Evolutionary conservation across 2,113 vertebrate genomes (phyloP).

Genomic region (Felis chaus): DNA sequence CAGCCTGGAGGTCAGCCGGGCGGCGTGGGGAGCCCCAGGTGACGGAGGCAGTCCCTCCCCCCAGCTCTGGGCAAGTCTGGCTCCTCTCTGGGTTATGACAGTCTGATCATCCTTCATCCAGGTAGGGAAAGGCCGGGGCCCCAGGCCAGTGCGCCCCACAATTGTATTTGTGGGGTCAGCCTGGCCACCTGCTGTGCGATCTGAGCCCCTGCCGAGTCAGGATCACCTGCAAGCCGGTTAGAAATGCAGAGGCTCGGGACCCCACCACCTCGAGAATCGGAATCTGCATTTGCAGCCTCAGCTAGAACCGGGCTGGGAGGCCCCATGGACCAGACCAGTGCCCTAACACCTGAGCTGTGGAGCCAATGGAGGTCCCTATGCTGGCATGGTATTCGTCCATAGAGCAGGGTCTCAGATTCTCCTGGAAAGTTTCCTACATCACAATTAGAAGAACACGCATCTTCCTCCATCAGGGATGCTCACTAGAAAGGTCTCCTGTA

Average conservation of each 20-base stretch:
- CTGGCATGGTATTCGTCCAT: accelerated
- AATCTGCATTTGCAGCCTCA: background rate
- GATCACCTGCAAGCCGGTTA: background rate
- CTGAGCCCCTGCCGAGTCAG: background rate
- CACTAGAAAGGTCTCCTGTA: background rate
- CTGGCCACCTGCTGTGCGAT: no score
- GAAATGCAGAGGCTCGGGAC: background rate
- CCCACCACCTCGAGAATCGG: no score
- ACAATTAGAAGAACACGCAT: background rate
- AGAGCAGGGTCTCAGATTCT: background rate
- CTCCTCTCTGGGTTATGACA: background rate
- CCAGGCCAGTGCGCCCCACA: background rate
- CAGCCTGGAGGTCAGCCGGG: background rate
- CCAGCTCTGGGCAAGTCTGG: no score
- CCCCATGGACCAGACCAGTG: background rate
- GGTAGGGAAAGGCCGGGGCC: background rate
- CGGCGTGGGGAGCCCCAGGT: accelerated
- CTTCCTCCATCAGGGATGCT: background rate
- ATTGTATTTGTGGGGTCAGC: no score
- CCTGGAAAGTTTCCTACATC: background rate
- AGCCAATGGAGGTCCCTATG: background rate
- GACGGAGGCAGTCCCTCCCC: no score
- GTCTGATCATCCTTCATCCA: no score
- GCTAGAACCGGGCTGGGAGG: background rate
- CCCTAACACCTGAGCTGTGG: background rate